Conservation (phyloP, 1,140 invertebrate genomes). For the Aradophagus sp. region DNA sequence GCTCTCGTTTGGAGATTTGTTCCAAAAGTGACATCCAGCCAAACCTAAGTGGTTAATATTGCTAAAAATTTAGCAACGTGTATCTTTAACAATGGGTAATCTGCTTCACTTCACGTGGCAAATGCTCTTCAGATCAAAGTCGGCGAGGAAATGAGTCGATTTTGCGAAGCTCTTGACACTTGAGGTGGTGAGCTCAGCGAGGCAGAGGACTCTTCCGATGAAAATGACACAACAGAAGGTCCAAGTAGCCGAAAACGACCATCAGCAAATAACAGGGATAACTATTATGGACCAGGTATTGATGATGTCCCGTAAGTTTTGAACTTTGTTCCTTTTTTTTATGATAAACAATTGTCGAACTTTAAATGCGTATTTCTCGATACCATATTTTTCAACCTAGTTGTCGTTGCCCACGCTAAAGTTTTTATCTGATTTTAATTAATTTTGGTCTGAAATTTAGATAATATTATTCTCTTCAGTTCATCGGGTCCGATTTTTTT, state of each 20-base stretch:
- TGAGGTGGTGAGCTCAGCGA: too few species aligned
- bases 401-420: too few species aligned
- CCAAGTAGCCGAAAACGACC: too few species aligned
- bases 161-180: not conserved
- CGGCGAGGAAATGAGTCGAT: constrained; percentile 4
- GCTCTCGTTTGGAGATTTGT: constrained; percentile 30
- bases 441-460: not conserved
- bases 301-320: constrained; percentile 5
- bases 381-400: constrained; percentile 2
- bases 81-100: constrained; percentile 22
- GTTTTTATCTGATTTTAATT: constrained; percentile 2
- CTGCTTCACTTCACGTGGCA: constrained; percentile 17
- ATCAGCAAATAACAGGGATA: not conserved
- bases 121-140: constrained; percentile 9
- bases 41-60: constrained; percentile 8
- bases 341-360: constrained; percentile 1
- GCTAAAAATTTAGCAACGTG: constrained; percentile 24
- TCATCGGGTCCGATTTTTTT: constrained; percentile 4
- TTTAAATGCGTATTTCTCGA: constrained; percentile 12
- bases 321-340: not conserved
- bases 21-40: constrained; percentile 17
- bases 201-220: too few species aligned
- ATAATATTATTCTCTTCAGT: constrained; percentile 6
- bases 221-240: too few species aligned
- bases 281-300: constrained; percentile 8